Base-by-base conservation (phyloP, 2,113 vertebrate species). In the Larimichthys polyactis region DNA sequence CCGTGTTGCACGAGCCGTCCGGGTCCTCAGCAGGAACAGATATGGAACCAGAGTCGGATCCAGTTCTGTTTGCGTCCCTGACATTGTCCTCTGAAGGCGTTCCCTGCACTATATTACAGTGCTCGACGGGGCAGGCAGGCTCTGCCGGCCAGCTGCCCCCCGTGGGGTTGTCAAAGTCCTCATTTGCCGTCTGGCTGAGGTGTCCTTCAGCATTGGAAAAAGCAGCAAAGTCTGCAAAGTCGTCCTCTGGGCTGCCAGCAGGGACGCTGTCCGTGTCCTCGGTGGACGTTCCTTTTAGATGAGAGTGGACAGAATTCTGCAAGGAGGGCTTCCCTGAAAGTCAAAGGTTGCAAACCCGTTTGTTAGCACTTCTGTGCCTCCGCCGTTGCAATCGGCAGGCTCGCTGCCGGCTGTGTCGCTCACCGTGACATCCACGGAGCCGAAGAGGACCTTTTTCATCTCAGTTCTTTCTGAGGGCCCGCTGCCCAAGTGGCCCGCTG, bases 141-240 rank as follows among this genome's bases (percentile, higher is more conserved):
- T 92, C 73, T 64, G 67, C 87, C 81, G 85, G 43, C 75, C 83
- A 58, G 83, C 91, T 82, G 51, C 77, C 91, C 75, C 93, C 94
- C 43, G 49, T 59, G 72, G 86, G 88, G 86, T 84, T 46, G 57
- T 90, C 87, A 27, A 4, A 78, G 82, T 79, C 73, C n/a, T 88
- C 63, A 4, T 63, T 86, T n/a, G 91, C 90, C 59, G 89, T 82
- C 83, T 88, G 86, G 85, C 84, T 76, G 65, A 89, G 4, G n/a
- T 51, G n/a, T 68, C 49, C 76, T 52, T 85, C 80, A 59, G 73
- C 85, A 62, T 94, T 90, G 46, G 96, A 95, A 95, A 99, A 97
- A 46, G 96, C 92, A 76, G 97, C 92, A 95, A 99, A 99, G 92
- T 97, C 97, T 65, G 96, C 96, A 93, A 97, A 98, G 44, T 96